Evolutionary conservation across 2,797 vertebrate species (phyloP).

Genomic region (Rallus crepitans): DNA sequence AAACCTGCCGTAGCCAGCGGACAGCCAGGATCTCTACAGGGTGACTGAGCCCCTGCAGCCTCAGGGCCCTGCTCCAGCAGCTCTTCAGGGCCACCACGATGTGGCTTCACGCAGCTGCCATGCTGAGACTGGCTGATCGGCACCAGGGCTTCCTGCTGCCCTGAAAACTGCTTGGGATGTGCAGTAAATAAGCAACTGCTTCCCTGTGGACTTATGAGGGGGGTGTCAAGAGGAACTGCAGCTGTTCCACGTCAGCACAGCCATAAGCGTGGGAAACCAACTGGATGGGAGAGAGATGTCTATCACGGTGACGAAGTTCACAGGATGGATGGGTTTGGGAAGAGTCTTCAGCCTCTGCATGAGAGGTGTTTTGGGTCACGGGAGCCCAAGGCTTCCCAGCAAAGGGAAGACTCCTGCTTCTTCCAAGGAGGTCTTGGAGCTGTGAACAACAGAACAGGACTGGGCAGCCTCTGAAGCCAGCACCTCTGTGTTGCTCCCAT

Average conservation of each 20-base stretch:
- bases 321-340: not conserved
- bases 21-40: not conserved
- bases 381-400: not conserved
- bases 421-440: not conserved
- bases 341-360: not conserved
- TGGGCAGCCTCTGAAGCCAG: not conserved
- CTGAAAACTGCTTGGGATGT: not conserved
- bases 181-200: not conserved
- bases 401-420: not conserved
- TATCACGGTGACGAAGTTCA: not conserved
- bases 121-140: accelerated
- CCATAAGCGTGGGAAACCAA: not conserved
- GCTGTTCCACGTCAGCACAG: not conserved
- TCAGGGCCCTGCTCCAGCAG: not conserved
- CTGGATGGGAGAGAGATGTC: not conserved
- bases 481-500: accelerated
- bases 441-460: accelerated
- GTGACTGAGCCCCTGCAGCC: accelerated
- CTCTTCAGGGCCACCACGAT: not conserved
- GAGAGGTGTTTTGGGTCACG: not conserved
- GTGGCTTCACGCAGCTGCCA: too few species aligned
- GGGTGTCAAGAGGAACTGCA: not conserved
- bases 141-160: not conserved
- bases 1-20: not conserved
- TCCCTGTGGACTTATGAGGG: not conserved